Evolutionary conservation across 2,888 invertebrate species (phyloP).

Genomic region (Uloborus plumipes): DNA sequence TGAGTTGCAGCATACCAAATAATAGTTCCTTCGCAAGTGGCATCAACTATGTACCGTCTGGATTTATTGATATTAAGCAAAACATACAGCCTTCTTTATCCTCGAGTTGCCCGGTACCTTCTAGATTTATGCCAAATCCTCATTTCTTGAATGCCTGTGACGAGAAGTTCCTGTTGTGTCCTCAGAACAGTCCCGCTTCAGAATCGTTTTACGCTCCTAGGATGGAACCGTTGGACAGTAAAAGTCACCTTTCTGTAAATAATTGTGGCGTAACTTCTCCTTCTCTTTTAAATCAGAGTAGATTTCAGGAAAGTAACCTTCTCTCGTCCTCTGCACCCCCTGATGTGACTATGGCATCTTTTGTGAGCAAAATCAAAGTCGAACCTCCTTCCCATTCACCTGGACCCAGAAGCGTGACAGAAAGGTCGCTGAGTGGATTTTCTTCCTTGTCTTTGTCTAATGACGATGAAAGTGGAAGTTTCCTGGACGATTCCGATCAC

Average conservation of each 20-base stretch:
- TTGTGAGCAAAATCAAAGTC: conserved; percentile 38
- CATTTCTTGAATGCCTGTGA: conserved; percentile 37
- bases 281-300: conserved; percentile 17
- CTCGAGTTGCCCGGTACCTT: conserved; percentile 56
- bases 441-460: conserved; percentile 72
- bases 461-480: conserved; percentile 80
- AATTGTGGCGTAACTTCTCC: conserved; percentile 19
- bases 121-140: conserved; percentile 29
- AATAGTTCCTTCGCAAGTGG: conserved; percentile 25
- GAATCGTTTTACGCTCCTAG: conserved; percentile 21
- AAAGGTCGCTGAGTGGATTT: conserved; percentile 53
- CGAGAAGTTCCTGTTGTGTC: conserved; percentile 41
- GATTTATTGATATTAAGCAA: conserved; percentile 48
- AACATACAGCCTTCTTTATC: conserved; percentile 42
- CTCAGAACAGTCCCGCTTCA: conserved; percentile 59
- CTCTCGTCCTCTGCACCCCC: conserved; percentile 57
- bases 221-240: conserved; percentile 16
- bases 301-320: conserved; percentile 25
- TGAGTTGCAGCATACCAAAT: conserved; percentile 37
- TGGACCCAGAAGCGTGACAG: conserved; percentile 43
- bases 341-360: conserved; percentile 54
- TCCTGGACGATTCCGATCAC: conserved; percentile 75
- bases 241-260: conserved; percentile 27
- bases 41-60: conserved; percentile 39
- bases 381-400: conserved; percentile 23